A percentile compares a stretch with the other conserved stretches of the same genome.
phyloP scores from a whole-genome alignment of 2,797 vertebrate species.

The Sparus aurata region DNA sequence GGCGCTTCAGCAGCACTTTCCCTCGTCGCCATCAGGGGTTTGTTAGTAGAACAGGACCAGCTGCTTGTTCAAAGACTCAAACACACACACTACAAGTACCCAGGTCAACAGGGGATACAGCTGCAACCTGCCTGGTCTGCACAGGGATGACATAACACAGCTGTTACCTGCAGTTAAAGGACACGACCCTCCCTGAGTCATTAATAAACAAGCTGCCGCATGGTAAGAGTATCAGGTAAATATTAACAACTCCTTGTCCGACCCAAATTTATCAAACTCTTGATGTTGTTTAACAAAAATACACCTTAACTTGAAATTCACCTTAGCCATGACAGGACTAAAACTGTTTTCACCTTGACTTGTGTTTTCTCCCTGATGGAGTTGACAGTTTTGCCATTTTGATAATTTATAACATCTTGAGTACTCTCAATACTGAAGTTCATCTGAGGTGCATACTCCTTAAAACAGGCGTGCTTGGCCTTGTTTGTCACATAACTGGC shows the following conservation, averaged over 20 bases:
- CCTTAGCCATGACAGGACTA: background rate
- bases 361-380: background rate
- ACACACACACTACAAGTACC: conserved; percentile 34
- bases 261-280: background rate
- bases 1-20: conserved; percentile 28
- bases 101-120: conserved; percentile 52
- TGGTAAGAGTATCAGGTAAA: conserved; percentile 18
- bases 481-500: background rate
- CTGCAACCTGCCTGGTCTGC: conserved; percentile 33
- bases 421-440: background rate
- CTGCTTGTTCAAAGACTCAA: conserved; percentile 35
- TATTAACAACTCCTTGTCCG: conserved; percentile 2
- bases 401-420: background rate
- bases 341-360: background rate
- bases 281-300: background rate
- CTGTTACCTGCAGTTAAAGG: conserved; percentile 45
- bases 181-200: conserved; percentile 44
- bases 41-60: conserved; percentile 17
- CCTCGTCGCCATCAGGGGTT: conserved; percentile 1
- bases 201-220: conserved; percentile 49
- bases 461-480: background rate
- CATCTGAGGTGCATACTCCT: background rate
- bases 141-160: conserved; percentile 54
- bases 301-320: background rate
- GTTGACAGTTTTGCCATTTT: background rate